Evolutionary conservation across 1,140 invertebrate genomes (phyloP), one percentile per base, ranked within the genome.

Genomic region (Dendrolimus punctatus): DNA sequence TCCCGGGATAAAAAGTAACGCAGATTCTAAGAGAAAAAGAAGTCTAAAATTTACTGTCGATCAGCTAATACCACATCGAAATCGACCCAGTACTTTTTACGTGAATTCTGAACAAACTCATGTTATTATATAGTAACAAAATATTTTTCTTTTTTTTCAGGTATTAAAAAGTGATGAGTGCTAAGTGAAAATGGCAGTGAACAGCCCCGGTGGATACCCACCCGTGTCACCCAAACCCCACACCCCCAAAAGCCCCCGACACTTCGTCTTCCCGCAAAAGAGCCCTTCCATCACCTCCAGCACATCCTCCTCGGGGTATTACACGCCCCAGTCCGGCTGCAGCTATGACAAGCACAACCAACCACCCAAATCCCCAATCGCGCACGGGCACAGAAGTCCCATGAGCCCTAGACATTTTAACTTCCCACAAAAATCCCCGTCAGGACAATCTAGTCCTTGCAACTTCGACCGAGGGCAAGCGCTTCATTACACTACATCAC

Each of bases 211-310:
- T 46, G 81, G 82, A 9, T 88, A 86, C 49, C 83, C 81, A 5
- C 86, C 85, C 40, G 62, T 87, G 36, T 87, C 85, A 8, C 86
- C 86, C n/a, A 87, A 87, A 60, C 78, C 85, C 4, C 74, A 79
- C 45, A 87, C 86, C 0, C 86, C 86, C 5, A 88, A 88, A 65
- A 87, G 82, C 55, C 86, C 86, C 5, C 69, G 84, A 5, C 86
- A 88, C 57, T 88, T 88, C 47, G 74, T 88, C 5, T 88, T 87
- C 51, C 86, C 86, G 0, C 86, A 88, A 54, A 88, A 88, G 57
- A 87, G 83, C 57, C 84, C 85, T 45, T 88, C 86, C 9, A 80
- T 88, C n/a, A 72, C 80, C 6, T 88, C 85, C 9, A 87, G 81
- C 64, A 87, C 83, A 2, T 87, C 83, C 4, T 87, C 83, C 0